Evolutionary conservation across 2,797 vertebrate species (phyloP).

Genomic region (Apogon talboti): DNA sequence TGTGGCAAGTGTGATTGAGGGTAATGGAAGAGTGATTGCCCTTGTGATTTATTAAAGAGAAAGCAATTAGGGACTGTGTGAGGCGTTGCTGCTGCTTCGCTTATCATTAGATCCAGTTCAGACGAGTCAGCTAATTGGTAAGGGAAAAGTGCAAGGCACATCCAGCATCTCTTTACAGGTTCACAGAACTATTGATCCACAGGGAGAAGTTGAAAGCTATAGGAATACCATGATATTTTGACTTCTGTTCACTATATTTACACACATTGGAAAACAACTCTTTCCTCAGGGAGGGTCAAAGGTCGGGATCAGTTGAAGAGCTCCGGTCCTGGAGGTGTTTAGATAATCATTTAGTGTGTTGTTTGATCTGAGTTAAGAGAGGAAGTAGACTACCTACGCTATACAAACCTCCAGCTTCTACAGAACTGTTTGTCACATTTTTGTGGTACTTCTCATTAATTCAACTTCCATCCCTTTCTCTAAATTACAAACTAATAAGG

Average conservation of each 20-base stretch:
- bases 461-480: background rate
- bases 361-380: background rate
- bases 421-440: constrained; percentile 2
- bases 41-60: constrained; percentile 72
- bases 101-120: constrained; percentile 67
- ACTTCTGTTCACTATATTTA: constrained; percentile 7
- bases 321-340: background rate
- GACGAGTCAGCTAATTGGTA: constrained; percentile 71
- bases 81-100: constrained; percentile 58
- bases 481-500: background rate
- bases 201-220: background rate
- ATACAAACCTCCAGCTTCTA: background rate
- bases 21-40: constrained; percentile 61
- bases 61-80: constrained; percentile 59
- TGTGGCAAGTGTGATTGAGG: constrained; percentile 61
- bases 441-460: background rate
- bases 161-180: constrained; percentile 38
- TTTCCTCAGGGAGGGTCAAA: background rate
- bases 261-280: background rate
- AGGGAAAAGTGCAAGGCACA: constrained; percentile 37
- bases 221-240: background rate
- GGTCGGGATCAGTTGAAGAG: background rate
- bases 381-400: background rate
- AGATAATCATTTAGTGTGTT: background rate
- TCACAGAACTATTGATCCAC: constrained; percentile 9